A percentile compares a stretch with the other conserved stretches of the same genome.
Evolutionary conservation across 2,888 invertebrate species (phyloP).

Genomic region (Zootermopsis nevadensis): DNA sequence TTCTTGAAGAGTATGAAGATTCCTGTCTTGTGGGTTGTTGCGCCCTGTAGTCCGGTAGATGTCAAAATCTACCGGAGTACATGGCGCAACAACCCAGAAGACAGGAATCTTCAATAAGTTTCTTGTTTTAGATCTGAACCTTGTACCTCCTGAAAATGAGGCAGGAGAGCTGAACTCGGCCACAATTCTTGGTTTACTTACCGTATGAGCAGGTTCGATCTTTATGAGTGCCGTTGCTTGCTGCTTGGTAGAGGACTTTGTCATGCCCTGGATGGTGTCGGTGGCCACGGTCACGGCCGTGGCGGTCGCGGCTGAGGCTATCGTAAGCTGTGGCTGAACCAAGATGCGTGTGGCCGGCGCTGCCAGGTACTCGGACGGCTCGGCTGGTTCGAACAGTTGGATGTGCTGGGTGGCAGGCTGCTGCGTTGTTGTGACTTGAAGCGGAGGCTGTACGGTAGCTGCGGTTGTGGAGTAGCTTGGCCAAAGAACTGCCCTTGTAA

Average conservation of each 20-base stretch:
- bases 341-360: slow-evolving; percentile 74
- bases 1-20: no score
- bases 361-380: slow-evolving; percentile 64
- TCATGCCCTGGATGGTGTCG: neutral
- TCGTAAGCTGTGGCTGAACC: slow-evolving; percentile 65
- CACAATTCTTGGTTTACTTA: neutral
- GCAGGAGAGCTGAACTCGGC: no score
- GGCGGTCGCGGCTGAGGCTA: slow-evolving; percentile 60
- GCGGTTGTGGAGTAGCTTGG: slow-evolving; percentile 71
- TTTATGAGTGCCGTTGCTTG: slow-evolving; percentile 14
- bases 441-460: slow-evolving; percentile 32
- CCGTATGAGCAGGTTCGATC: slow-evolving; percentile 18
- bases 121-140: no score
- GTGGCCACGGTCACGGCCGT: slow-evolving; percentile 26
- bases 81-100: no score
- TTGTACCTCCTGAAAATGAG: no score
- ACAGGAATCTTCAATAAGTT: no score
- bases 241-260: neutral
- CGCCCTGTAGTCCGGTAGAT: no score
- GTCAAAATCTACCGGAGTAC: no score
- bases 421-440: slow-evolving; percentile 32
- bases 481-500: slow-evolving; percentile 81
- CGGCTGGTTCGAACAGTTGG: slow-evolving; percentile 49
- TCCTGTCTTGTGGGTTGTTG: no score
- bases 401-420: slow-evolving; percentile 43